Evolutionary conservation across 2,113 vertebrate genomes (phyloP).

Genomic region (Cyprinodon brontotheroides): DNA sequence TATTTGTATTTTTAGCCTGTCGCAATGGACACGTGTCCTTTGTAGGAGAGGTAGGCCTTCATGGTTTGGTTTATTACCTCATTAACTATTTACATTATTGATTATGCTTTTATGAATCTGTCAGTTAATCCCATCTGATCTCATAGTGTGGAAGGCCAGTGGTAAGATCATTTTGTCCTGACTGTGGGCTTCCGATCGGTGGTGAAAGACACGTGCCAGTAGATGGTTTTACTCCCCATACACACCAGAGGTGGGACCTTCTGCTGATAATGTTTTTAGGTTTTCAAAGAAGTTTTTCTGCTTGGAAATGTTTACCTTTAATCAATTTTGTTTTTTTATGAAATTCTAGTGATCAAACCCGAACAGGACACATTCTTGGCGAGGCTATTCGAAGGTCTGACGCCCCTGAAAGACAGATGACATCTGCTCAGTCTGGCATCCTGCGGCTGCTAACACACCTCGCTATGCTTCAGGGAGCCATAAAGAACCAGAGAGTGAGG

Average conservation of each 20-base stretch:
- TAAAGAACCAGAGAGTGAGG: conserved; percentile 53
- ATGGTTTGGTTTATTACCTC: not conserved
- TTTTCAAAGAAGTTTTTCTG: not conserved
- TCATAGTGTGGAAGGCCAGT: conserved; percentile 69
- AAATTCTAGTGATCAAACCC: conserved; percentile 49
- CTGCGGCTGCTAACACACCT: conserved; percentile 76
- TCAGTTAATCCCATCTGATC: not conserved
- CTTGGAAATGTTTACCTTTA: not conserved
- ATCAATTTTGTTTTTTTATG: not conserved
- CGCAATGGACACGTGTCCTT: conserved; percentile 57
- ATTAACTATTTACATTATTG: rapidly evolving
- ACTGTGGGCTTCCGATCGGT: conserved; percentile 65
- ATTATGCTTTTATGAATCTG: not conserved
- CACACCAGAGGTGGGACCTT: conserved; percentile 2
- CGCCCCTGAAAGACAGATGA: conserved; percentile 70
- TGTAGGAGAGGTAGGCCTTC: conserved; percentile 66
- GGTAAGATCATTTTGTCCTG: not conserved
- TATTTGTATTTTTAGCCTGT: conserved; percentile 50
- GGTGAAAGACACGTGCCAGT: conserved; percentile 20
- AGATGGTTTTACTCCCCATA: conserved; percentile 26
- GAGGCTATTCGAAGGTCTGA: conserved; percentile 57
- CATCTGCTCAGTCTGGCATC: conserved; percentile 56
- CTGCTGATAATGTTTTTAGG: not conserved
- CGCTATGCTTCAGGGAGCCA: conserved; percentile 74
- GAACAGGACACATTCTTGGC: conserved; percentile 72